Evolutionary conservation across 53 echinoderm and acorn worm species (phyloP).

Genomic region (Temnopleurus reevesii): DNA sequence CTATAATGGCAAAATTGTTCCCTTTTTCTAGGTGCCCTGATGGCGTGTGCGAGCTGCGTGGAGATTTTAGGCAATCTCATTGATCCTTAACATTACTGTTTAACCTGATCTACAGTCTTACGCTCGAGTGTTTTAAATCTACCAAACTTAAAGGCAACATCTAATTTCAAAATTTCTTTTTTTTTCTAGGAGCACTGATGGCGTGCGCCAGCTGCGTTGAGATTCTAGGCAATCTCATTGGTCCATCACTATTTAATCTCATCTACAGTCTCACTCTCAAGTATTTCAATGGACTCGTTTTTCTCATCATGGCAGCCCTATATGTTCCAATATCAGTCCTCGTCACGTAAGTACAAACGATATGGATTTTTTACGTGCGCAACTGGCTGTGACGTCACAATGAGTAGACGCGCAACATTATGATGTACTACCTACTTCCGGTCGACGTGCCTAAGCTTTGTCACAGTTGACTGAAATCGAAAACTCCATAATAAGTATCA

Average conservation of each 20-base stretch:
- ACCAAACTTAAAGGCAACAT: no score
- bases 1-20: no score
- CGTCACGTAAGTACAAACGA: slow-evolving; percentile 30
- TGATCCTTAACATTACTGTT: no score
- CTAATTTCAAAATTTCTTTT: not conserved
- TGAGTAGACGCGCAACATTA: no score
- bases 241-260: slow-evolving; percentile 64
- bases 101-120: slow-evolving; percentile 58
- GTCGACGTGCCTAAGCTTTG: no score
- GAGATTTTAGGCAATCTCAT: slow-evolving; percentile 70
- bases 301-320: slow-evolving; percentile 63
- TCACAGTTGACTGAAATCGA: no score
- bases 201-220: slow-evolving; percentile 66
- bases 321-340: slow-evolving; percentile 59
- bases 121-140: slow-evolving; percentile 26
- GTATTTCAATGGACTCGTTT: slow-evolving; percentile 45
- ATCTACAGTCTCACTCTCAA: slow-evolving; percentile 59
- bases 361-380: no score
- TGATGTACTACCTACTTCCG: no score
- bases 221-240: slow-evolving; percentile 68
- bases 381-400: no score
- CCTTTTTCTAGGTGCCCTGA: slow-evolving; percentile 59
- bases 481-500: no score
- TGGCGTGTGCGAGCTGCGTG: slow-evolving; percentile 64
- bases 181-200: slow-evolving; percentile 51